Percentiles rank a stretch among this genome's conserved stretches.
phyloP scores from a whole-genome alignment of 2,888 invertebrate species.

The Brenthis hecate region DNA sequence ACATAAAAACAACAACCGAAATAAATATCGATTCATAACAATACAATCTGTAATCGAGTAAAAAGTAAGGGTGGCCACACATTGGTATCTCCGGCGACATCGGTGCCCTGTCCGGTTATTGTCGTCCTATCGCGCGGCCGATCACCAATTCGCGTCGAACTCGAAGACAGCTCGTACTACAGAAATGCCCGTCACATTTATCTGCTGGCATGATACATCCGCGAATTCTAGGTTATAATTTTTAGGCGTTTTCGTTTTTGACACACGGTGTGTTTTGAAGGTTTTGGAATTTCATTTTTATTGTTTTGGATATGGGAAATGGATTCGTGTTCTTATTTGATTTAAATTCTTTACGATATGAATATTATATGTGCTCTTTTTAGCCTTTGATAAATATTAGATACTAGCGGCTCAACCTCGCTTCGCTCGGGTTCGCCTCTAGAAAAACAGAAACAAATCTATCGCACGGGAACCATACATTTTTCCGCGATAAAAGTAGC shows the following conservation, averaged over 20 bases:
- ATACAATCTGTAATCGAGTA: constrained; percentile 77
- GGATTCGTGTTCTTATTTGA: too few species aligned
- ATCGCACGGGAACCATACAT: too few species aligned
- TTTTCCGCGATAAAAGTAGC: too few species aligned
- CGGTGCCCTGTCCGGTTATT: constrained; percentile 66
- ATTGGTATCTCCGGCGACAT: constrained; percentile 62
- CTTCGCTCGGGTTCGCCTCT: too few species aligned
- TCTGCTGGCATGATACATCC: constrained; percentile 34
- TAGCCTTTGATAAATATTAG: too few species aligned
- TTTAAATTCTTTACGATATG: too few species aligned
- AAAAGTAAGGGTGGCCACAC: constrained; percentile 73
- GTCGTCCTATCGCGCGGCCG: constrained; percentile 65
- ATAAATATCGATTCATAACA: constrained; percentile 79
- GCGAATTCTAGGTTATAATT: constrained; percentile 23
- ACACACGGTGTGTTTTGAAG: not conserved
- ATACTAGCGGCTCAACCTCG: too few species aligned
- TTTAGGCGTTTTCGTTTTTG: constrained; percentile 3
- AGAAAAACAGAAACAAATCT: too few species aligned
- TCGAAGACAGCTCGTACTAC: constrained; percentile 54
- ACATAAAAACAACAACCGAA: constrained; percentile 69
- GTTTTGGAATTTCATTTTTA: not conserved
- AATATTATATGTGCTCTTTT: too few species aligned
- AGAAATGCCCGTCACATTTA: constrained; percentile 64
- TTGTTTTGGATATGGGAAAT: not conserved
- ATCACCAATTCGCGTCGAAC: constrained; percentile 60